Evolutionary conservation across 1,140 invertebrate genomes (phyloP).

Genomic region (Bilobella aurantiaca): DNA sequence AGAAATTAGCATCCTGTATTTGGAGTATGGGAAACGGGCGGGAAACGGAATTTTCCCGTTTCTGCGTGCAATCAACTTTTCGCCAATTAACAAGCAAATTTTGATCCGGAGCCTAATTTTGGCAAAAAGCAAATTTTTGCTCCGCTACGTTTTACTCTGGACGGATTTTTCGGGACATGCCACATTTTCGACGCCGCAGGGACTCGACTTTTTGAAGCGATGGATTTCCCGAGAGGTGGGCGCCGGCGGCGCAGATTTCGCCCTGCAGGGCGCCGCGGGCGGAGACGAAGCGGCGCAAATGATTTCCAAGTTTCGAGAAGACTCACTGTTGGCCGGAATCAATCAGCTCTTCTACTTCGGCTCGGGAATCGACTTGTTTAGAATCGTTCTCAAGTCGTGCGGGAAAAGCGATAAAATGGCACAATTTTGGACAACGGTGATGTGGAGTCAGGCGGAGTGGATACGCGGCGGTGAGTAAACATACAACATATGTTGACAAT

Average conservation of each 20-base stretch:
- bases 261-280: neutral
- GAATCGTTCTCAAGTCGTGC: conserved; percentile 20
- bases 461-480: conserved; percentile 14
- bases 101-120: conserved; percentile 4
- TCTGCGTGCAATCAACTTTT: neutral
- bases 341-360: conserved; percentile 22
- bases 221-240: neutral
- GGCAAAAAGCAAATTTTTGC: conserved; percentile 3
- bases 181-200: neutral
- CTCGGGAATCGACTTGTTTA: conserved; percentile 22
- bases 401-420: conserved; percentile 14
- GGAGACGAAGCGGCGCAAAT: conserved; percentile 1
- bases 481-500: too few relatives aligned
- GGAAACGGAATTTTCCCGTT: neutral
- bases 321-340: conserved; percentile 23
- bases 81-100: conserved; percentile 3
- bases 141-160: neutral
- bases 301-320: conserved; percentile 21
- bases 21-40: neutral
- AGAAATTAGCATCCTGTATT: conserved; percentile 3
- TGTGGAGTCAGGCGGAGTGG: conserved; percentile 34
- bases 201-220: conserved; percentile 2
- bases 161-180: neutral
- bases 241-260: neutral
- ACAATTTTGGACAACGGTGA: conserved; percentile 30